phyloP scores from a whole-genome alignment of 2,113 vertebrate species.

The Crotophaga sulcirostris region DNA sequence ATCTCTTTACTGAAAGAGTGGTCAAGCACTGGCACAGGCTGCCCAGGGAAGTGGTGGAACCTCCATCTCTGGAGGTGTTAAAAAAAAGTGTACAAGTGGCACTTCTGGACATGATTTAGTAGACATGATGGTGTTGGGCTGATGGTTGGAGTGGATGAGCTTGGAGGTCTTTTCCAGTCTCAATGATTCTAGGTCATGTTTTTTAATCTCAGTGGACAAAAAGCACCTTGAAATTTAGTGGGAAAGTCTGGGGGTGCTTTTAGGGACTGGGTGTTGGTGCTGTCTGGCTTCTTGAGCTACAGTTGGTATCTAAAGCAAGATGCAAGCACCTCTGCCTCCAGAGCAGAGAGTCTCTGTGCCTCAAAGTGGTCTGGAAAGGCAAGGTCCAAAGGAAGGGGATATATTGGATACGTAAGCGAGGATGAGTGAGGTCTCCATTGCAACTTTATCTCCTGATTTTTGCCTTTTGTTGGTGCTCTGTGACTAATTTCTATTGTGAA shows the following conservation, averaged over 20 bases:
- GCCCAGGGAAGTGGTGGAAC: too few species aligned
- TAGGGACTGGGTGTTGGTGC: neutral
- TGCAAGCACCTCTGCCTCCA: neutral
- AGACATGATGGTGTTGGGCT: too few species aligned
- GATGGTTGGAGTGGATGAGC: too few species aligned
- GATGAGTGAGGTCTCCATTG: neutral
- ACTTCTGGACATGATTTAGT: too few species aligned
- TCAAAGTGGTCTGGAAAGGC: neutral
- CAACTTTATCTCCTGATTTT: neutral
- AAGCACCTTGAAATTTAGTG: neutral
- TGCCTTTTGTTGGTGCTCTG: neutral
- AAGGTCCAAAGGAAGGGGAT: neutral
- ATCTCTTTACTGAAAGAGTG: too few species aligned
- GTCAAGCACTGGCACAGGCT: too few species aligned
- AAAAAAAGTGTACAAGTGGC: too few species aligned
- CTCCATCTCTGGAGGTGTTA: too few species aligned
- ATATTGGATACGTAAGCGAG: neutral
- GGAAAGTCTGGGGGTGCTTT: neutral
- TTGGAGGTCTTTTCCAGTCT: too few species aligned
- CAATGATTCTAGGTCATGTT: neutral
- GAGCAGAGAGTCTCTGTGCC: neutral
- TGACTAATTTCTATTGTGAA: slow-evolving; percentile 39
- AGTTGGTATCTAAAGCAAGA: neutral
- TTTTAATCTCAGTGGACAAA: neutral
- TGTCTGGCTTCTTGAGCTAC: neutral